Evolutionary conservation across 2,888 invertebrate genomes (phyloP).

Genomic region (Scaptomyza flava): DNA sequence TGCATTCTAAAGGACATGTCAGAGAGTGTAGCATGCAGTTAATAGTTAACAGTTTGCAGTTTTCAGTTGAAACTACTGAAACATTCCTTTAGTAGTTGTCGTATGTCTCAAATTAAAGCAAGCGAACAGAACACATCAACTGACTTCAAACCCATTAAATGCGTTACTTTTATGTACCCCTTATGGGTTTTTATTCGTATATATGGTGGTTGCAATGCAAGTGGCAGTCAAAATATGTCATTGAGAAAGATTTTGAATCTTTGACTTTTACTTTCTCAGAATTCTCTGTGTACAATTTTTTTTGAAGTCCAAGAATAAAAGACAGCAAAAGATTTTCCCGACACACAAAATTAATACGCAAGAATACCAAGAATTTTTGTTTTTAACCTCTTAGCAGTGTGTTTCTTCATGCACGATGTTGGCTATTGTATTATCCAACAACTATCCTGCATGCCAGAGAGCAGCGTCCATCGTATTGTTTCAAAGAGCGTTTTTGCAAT

Average conservation of each 20-base stretch:
- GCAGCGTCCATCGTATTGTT: background rate
- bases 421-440: background rate
- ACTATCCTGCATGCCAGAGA: background rate
- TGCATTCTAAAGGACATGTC: constrained; percentile 12
- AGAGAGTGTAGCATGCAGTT: constrained; percentile 17
- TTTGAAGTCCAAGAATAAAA: too few species aligned
- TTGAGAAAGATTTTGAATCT: background rate
- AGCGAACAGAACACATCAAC: background rate
- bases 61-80: constrained; percentile 12
- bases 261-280: too few species aligned
- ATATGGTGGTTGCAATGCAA: background rate
- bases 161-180: background rate
- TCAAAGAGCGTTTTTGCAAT: too few species aligned
- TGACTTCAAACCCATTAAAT: constrained; percentile 5
- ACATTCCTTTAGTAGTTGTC: constrained; percentile 9
- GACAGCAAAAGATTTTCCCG: too few species aligned
- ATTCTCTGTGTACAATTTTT: too few species aligned
- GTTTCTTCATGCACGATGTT: background rate
- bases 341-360: background rate
- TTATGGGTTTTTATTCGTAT: background rate
- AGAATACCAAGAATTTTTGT: background rate
- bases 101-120: constrained; percentile 24
- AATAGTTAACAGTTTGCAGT: constrained; percentile 6
- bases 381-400: background rate
- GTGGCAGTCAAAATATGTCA: background rate